Percentiles rank a stretch among this genome's conserved stretches.
phyloP scores from a whole-genome alignment of 2,797 vertebrate genomes.

The Aeoliscus strigatus region DNA sequence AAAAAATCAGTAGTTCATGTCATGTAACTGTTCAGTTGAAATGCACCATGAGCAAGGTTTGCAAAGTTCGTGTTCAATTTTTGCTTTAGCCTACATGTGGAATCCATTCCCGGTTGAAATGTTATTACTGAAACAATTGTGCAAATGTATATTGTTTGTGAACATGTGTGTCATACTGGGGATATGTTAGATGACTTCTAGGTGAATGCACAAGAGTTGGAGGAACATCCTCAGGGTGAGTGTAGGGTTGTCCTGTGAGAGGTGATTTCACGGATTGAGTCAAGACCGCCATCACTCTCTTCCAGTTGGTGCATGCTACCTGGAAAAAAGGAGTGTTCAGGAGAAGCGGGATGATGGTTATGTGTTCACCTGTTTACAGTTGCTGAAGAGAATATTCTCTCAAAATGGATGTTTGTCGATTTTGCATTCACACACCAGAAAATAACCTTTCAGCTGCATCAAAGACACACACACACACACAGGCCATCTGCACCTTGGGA shows the following conservation, averaged over 20 bases:
- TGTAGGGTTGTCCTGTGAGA: slow-evolving; percentile 77
- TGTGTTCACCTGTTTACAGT: too few species aligned
- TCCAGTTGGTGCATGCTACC: slow-evolving; percentile 91
- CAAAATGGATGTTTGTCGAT: background rate
- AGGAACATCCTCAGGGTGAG: slow-evolving; percentile 81
- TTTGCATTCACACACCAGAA: background rate
- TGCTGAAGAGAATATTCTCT: too few species aligned
- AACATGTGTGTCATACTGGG: slow-evolving; percentile 50
- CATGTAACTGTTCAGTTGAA: too few species aligned
- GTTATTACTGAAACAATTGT: too few species aligned
- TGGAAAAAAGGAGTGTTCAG: slow-evolving; percentile 51
- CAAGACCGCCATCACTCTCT: slow-evolving; percentile 89
- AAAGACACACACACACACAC: too few species aligned
- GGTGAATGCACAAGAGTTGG: slow-evolving; percentile 80
- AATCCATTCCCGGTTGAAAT: too few species aligned
- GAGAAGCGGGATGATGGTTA: background rate
- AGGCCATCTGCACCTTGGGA: slow-evolving; percentile 76
- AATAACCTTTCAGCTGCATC: too few species aligned
- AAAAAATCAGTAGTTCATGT: too few species aligned
- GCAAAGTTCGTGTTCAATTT: too few species aligned
- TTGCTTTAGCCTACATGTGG: too few species aligned
- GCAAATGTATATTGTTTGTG: background rate
- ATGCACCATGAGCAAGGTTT: too few species aligned
- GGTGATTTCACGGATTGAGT: slow-evolving; percentile 84
- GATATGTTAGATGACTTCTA: slow-evolving; percentile 76